Conservation (phyloP, 2,113 vertebrate genomes). For the Rissa tridactyla region DNA sequence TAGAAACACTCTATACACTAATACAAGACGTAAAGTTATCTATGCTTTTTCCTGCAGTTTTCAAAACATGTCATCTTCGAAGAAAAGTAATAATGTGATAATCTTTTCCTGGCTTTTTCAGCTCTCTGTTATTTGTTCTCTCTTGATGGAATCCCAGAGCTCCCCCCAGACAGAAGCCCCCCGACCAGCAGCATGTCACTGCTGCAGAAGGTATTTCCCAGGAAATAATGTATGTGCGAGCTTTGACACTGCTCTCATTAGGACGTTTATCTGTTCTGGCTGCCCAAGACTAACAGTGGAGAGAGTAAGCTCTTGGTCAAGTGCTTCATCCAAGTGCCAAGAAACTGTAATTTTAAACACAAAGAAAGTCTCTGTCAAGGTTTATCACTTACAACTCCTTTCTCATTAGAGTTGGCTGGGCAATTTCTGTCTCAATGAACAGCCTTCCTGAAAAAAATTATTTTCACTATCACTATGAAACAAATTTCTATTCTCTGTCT, state of each 20-base stretch:
- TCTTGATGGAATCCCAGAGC: background rate
- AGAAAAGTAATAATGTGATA: rapidly evolving
- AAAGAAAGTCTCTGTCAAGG: background rate
- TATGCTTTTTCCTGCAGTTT: background rate
- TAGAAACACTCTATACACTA: background rate
- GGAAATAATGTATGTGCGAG: rapidly evolving
- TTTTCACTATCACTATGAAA: background rate
- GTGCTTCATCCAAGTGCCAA: background rate
- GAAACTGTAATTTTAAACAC: background rate
- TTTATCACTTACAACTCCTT: background rate
- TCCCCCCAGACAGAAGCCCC: background rate
- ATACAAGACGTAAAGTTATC: background rate
- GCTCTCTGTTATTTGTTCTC: background rate
- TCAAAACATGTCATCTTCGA: background rate
- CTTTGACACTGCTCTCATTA: background rate
- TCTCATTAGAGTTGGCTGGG: background rate
- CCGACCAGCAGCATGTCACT: background rate
- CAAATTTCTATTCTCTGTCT: background rate
- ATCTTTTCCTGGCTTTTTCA: background rate
- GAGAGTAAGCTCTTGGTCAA: background rate
- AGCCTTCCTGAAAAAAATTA: background rate
- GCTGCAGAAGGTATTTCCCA: background rate
- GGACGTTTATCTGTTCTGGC: background rate
- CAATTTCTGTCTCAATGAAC: background rate
- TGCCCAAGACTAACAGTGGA: background rate